phyloP scores from a whole-genome alignment of 2,888 invertebrate genomes.

The Trichogramma dendrolimi region DNA sequence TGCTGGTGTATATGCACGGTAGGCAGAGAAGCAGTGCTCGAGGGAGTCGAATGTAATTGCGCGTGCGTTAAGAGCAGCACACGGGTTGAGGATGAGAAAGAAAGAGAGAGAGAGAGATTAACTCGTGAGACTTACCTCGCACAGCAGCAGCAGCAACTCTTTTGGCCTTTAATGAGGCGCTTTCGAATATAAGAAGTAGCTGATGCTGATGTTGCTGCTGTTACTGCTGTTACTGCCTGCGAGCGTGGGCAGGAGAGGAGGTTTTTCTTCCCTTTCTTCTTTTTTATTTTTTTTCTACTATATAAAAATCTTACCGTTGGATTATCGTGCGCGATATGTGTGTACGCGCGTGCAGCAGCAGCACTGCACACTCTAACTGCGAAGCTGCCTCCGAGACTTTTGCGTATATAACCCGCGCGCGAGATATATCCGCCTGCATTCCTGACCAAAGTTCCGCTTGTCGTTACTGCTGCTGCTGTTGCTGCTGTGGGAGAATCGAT shows the following conservation, averaged over 20 bases:
- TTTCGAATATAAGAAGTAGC: neutral
- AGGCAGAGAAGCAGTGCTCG: slow-evolving; percentile 14
- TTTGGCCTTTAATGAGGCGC: slow-evolving; percentile 20
- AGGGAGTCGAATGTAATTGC: slow-evolving; percentile 31
- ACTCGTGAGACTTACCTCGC: slow-evolving; percentile 17
- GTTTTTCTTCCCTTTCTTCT: slow-evolving; percentile 22
- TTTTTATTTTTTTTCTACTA: too few species aligned
- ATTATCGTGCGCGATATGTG: slow-evolving; percentile 18
- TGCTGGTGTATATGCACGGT: slow-evolving; percentile 24
- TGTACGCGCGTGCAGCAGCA: neutral
- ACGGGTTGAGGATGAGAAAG: slow-evolving; percentile 13
- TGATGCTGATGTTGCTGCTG: neutral
- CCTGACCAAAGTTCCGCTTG: too few species aligned
- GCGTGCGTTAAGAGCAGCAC: slow-evolving; percentile 20
- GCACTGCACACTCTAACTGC: neutral
- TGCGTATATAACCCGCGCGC: too few species aligned
- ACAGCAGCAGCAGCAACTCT: too few species aligned
- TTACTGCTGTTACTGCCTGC: neutral
- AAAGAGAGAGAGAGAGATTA: slow-evolving; percentile 21
- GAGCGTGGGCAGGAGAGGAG: slow-evolving; percentile 20
- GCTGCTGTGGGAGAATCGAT: too few species aligned
- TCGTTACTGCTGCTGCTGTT: too few species aligned
- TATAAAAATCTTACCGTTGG: neutral
- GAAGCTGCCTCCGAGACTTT: too few species aligned
- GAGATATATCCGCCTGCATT: too few species aligned